Evolutionary conservation across 1,140 invertebrate species (phyloP), one percentile per base, ranked within the genome.

Genomic region (Caenorhabditis latens): DNA sequence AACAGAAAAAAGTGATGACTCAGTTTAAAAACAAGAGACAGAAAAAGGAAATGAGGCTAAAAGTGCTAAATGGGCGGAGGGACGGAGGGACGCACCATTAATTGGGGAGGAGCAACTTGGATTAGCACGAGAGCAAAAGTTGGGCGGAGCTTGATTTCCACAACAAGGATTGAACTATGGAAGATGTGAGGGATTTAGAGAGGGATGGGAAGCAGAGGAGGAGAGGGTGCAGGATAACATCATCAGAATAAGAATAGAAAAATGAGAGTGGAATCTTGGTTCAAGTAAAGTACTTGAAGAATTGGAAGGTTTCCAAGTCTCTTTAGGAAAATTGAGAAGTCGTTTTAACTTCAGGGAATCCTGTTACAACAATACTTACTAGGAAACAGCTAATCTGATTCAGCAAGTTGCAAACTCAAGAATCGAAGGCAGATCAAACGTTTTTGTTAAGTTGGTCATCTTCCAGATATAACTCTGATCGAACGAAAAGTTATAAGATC

Each of bases 71-170:
- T 53, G 50, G 16, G 50, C n/a, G 67, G 5, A 32, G n/a, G 43
- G 40, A 19, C 16, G 43, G 19, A 42, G 40, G n/a, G 67, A 75
- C 42, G n/a, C 43, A 14, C 5, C 67, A 75, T 43, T 75, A 75
- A 75, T 75, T 75, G 67, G 67, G 67, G 67, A n/a, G 67, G 67
- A 75, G 67, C 67, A 75, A 75, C 67, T 75, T 75, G 67, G 67
- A 75, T 75, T 46, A 75, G 67, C 13, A 11, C 11, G 67, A 75
- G 67, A 24, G 24, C 3, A 48, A 46, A 75, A 75, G 11, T 46
- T 16, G 42, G 67, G 67, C 42, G 67, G 40, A 16, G 67, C 63
- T 4, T 40, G 32, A 65, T 46, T 46, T n/a, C 19, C 11, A 48
- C 67, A 75, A 48, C 67, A 75, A n/a, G 67, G 67, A 75, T 48